Percentiles rank a stretch among this genome's conserved stretches.
Evolutionary conservation across 1,140 invertebrate genomes (phyloP).

Genomic region (Neodiprion fabricii): DNA sequence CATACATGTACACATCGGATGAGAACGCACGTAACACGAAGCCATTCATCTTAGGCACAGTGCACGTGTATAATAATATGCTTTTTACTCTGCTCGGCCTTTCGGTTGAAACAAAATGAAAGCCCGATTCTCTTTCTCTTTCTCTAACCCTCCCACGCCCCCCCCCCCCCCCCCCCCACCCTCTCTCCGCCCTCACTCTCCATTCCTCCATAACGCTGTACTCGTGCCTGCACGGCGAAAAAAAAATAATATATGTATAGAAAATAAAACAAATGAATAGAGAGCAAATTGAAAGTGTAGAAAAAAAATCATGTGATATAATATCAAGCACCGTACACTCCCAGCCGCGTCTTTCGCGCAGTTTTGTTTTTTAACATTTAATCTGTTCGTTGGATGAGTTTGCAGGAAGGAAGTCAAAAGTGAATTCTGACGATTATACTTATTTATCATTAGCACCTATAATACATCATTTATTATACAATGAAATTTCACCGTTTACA

Average conservation of each 20-base stretch:
- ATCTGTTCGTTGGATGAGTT: too few relatives aligned
- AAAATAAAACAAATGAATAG: conserved; percentile 28
- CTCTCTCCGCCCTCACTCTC: too few relatives aligned
- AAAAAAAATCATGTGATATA: conserved; percentile 33
- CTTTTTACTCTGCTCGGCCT: conserved; percentile 15
- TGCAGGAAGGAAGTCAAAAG: too few relatives aligned
- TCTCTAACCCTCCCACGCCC: background rate
- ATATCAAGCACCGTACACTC: background rate
- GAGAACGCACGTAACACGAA: background rate
- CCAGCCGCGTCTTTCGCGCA: too few relatives aligned
- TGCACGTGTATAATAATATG: background rate
- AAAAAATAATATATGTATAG: background rate
- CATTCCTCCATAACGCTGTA: too few relatives aligned
- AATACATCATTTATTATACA: too few relatives aligned
- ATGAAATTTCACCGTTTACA: too few relatives aligned
- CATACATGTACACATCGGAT: background rate
- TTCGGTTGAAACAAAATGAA: conserved; percentile 48
- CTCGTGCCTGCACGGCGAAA: too few relatives aligned
- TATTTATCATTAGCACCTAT: too few relatives aligned
- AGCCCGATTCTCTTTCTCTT: conserved; percentile 28
- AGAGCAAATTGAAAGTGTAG: conserved; percentile 49
- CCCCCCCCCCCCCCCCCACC: background rate
- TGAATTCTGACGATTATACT: too few relatives aligned
- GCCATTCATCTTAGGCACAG: conserved; percentile 2
- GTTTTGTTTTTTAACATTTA: too few relatives aligned